Evolutionary conservation across 2,797 vertebrate genomes (phyloP).

Genomic region (Trematomus bernacchii): DNA sequence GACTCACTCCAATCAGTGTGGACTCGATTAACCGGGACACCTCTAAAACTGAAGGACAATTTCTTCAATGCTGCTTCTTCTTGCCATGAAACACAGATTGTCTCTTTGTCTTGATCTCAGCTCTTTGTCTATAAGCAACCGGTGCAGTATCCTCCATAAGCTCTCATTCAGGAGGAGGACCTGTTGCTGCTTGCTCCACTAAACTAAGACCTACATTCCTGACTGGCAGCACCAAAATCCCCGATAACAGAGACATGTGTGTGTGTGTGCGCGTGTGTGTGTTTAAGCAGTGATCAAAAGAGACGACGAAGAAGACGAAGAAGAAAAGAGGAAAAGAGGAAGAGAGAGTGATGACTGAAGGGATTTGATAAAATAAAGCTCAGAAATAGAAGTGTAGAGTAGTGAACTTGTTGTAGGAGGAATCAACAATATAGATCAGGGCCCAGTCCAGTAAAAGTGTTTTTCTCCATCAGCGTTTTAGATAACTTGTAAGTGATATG

Average conservation of each 20-base stretch:
- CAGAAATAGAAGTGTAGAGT: background rate
- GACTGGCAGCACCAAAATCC: conserved; percentile 66
- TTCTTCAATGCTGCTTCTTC: background rate
- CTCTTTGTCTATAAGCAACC: conserved; percentile 45
- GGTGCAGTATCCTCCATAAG: conserved; percentile 40
- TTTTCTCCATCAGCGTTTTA: no score
- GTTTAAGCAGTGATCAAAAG: conserved; percentile 41
- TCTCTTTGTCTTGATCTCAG: conserved; percentile 49
- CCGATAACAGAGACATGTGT: conserved; percentile 66
- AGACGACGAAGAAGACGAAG: conserved; percentile 12
- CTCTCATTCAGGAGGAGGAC: conserved; percentile 66
- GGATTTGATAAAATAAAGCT: conserved; percentile 21
- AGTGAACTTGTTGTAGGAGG: conserved; percentile 24
- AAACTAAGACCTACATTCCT: conserved; percentile 82
- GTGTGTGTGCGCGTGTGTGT: conserved; percentile 22
- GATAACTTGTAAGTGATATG: no score
- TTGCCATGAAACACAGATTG: conserved; percentile 16
- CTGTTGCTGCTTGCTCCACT: conserved; percentile 83
- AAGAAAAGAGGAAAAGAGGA: conserved; percentile 19
- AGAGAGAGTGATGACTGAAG: conserved; percentile 50
- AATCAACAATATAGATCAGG: background rate
- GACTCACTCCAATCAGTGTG: conserved; percentile 40
- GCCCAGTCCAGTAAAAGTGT: no score
- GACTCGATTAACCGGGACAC: conserved; percentile 27
- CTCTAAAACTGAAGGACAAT: background rate